Evolutionary conservation across 2,113 vertebrate genomes (phyloP).

Genomic region (Atlantisia rogersi): DNA sequence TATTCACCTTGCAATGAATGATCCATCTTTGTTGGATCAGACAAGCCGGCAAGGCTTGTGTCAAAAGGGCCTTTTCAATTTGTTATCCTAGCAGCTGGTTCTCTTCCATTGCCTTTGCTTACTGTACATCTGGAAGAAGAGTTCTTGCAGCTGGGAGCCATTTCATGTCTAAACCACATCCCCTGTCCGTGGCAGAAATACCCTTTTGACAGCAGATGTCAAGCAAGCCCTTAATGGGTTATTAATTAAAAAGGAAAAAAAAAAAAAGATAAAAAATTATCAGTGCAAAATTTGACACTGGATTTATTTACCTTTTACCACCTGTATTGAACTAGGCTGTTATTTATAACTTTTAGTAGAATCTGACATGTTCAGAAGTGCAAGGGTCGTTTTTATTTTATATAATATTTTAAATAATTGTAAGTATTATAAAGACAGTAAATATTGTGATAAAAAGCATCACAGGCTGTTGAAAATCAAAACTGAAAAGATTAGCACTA

Average conservation of each 20-base stretch:
- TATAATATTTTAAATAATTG: background rate
- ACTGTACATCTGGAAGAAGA: constrained; percentile 74
- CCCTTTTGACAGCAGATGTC: constrained; percentile 55
- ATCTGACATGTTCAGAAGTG: background rate
- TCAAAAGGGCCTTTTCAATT: constrained; percentile 71
- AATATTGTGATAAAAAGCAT: background rate
- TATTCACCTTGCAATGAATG: constrained; percentile 65
- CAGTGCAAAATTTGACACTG: background rate
- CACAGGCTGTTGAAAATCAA: background rate
- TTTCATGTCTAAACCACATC: constrained; percentile 76
- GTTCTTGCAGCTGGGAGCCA: constrained; percentile 79
- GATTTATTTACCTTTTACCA: background rate
- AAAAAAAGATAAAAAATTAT: constrained; percentile 23
- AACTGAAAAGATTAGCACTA: background rate
- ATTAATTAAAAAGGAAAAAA: constrained; percentile 36
- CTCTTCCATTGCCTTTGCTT: constrained; percentile 71
- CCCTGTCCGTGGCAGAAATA: constrained; percentile 70
- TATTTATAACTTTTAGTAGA: background rate
- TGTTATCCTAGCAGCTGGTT: constrained; percentile 76
- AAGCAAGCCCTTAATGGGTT: constrained; percentile 44
- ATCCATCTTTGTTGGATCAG: constrained; percentile 72
- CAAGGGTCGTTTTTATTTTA: background rate
- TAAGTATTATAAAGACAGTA: background rate
- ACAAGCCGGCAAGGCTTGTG: constrained; percentile 38
- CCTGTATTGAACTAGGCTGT: background rate